phyloP scores from a whole-genome alignment of 2,113 vertebrate genomes.

The Loxodonta africana region DNA sequence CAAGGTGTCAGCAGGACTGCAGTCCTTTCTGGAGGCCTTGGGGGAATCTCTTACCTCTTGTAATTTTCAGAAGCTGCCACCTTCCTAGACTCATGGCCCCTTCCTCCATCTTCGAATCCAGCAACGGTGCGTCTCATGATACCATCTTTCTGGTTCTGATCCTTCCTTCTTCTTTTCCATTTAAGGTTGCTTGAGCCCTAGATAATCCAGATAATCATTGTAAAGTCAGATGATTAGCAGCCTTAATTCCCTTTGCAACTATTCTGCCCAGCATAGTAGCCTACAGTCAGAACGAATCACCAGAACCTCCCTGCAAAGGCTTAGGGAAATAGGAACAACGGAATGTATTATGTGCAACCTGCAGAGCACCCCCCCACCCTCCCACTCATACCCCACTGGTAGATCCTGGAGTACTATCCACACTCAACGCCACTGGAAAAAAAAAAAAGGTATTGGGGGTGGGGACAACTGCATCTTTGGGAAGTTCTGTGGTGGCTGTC shows the following conservation, averaged over 20 bases:
- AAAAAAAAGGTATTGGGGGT: not conserved
- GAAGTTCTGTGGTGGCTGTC: not conserved
- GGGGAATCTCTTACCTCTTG: not conserved
- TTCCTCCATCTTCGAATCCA: not conserved
- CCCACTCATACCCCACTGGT: not conserved
- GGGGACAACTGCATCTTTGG: not conserved
- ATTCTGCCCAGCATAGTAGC: not conserved
- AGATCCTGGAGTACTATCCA: no score
- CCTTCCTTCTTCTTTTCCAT: not conserved
- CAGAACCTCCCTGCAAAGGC: not conserved
- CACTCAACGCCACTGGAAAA: not conserved
- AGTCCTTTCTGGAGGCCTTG: no score
- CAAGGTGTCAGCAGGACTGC: no score
- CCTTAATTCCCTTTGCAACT: no score
- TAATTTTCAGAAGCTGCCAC: not conserved
- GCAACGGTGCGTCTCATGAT: fast-evolving
- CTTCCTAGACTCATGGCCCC: no score
- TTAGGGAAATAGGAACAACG: not conserved
- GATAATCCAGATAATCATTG: not conserved
- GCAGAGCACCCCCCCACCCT: not conserved
- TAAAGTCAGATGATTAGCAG: not conserved
- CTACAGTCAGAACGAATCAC: not conserved
- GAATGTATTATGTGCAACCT: not conserved
- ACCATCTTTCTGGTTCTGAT: not conserved
- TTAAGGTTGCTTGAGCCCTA: not conserved